Conservation (phyloP, 2,113 vertebrate species). For the Phrynocephalus versicolor region DNA sequence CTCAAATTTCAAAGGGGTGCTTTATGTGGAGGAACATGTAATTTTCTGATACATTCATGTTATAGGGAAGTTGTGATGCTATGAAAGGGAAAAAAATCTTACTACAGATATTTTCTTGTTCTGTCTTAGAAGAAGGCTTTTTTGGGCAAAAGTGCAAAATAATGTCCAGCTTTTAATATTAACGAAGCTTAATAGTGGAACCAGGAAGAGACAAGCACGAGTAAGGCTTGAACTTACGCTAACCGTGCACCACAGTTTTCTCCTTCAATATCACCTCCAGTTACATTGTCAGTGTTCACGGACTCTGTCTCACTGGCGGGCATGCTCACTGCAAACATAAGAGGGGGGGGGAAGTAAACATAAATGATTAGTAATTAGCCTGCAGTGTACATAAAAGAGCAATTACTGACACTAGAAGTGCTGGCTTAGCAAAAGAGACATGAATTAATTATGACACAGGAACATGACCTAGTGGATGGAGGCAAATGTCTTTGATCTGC, state of each 20-base stretch:
- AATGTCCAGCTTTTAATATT: neutral
- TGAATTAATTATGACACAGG: neutral
- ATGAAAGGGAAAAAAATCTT: neutral
- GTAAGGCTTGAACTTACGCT: conserved; percentile 87
- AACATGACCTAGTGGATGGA: neutral
- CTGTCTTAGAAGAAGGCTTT: neutral
- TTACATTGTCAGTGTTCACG: conserved; percentile 96
- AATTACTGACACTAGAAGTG: neutral
- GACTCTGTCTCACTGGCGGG: conserved; percentile 97
- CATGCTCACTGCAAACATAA: conserved; percentile 91
- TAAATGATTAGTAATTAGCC: conserved; percentile 46
- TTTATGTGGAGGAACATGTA: neutral
- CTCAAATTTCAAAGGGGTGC: neutral
- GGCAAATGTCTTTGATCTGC: neutral
- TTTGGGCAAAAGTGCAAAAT: neutral
- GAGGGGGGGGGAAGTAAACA: conserved; percentile 46
- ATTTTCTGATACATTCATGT: neutral
- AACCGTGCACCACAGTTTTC: conserved; percentile 93
- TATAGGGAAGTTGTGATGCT: neutral
- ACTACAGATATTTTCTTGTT: neutral
- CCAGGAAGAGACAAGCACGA: conserved; percentile 56
- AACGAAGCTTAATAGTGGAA: conserved; percentile 51
- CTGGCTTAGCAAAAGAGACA: neutral
- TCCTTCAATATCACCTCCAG: conserved; percentile 91
- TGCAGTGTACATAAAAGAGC: neutral